phyloP scores from a whole-genome alignment of 1,140 invertebrate genomes.

The Parapsyche elsis region DNA sequence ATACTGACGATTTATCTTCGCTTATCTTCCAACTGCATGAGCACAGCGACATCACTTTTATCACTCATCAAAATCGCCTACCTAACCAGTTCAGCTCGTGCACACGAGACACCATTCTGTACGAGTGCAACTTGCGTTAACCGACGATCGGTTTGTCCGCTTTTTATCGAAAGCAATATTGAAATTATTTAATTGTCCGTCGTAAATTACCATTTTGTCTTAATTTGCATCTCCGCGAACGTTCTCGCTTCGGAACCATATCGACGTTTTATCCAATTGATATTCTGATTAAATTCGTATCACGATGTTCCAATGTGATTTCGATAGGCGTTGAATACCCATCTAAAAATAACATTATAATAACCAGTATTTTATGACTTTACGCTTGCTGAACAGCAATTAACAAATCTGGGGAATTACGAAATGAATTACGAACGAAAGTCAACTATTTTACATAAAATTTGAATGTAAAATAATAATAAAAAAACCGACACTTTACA shows the following conservation, averaged over 20 bases:
- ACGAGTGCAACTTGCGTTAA: too few species aligned
- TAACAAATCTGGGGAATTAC: constrained; percentile 7
- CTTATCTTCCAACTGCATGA: not conserved
- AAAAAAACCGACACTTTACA: not conserved
- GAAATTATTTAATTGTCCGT: too few species aligned
- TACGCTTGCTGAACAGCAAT: constrained; percentile 1
- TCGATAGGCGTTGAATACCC: not conserved
- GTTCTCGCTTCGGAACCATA: not conserved
- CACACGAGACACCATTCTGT: not conserved
- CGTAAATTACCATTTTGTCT: not conserved
- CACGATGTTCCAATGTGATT: not conserved
- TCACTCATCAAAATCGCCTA: not conserved
- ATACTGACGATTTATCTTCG: not conserved
- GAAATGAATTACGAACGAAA: constrained; percentile 17
- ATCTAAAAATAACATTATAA: not conserved
- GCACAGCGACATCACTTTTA: not conserved
- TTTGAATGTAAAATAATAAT: not conserved
- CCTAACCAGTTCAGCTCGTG: not conserved
- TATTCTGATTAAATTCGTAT: constrained; percentile 2
- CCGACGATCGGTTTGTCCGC: too few species aligned
- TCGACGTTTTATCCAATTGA: not conserved
- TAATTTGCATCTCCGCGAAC: not conserved
- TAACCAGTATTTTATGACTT: constrained; percentile 4
- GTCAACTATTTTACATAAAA: not conserved
- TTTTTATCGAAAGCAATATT: too few species aligned